phyloP scores from a whole-genome alignment of 2,797 vertebrate genomes.

The Okamejei kenojei region DNA sequence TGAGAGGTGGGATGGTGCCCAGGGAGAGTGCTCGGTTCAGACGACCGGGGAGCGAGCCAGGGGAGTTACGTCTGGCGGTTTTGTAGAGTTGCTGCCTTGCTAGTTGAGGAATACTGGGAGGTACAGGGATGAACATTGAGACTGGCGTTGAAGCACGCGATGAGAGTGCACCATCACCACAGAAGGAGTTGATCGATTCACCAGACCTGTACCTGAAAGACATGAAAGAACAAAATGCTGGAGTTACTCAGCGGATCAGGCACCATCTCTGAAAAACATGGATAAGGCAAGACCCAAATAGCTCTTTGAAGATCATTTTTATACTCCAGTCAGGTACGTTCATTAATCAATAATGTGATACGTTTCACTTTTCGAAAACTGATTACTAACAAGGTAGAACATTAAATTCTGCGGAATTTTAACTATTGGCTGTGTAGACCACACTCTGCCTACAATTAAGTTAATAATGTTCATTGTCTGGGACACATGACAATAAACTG shows the following conservation, averaged over 20 bases:
- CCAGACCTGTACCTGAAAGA: slow-evolving; percentile 75
- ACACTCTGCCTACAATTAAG: not conserved
- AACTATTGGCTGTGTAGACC: not conserved
- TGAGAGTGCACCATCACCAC: slow-evolving; percentile 48
- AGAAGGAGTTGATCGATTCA: slow-evolving; percentile 54
- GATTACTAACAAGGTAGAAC: not conserved
- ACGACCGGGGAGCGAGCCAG: slow-evolving; percentile 80
- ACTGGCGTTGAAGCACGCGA: slow-evolving; percentile 46
- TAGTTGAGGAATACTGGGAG: slow-evolving; percentile 73
- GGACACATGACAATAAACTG: too few relatives aligned
- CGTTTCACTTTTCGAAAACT: not conserved
- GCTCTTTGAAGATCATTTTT: not conserved
- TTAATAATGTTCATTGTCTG: too few relatives aligned
- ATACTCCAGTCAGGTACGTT: not conserved
- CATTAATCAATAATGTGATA: not conserved
- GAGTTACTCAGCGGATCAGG: too few relatives aligned
- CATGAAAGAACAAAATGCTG: slow-evolving; percentile 41
- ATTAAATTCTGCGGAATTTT: not conserved
- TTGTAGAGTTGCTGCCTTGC: slow-evolving; percentile 65
- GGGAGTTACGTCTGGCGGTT: slow-evolving; percentile 63
- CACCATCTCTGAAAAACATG: too few relatives aligned
- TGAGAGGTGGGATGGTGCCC: slow-evolving; percentile 82
- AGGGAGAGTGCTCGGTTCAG: slow-evolving; percentile 81
- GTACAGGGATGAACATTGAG: slow-evolving; percentile 66
- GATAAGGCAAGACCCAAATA: not conserved